These are phyloP conservation scores for Brenthis ino DNA, from an alignment of 2,888 invertebrate species.

Conservation along the genomic window DNA sequence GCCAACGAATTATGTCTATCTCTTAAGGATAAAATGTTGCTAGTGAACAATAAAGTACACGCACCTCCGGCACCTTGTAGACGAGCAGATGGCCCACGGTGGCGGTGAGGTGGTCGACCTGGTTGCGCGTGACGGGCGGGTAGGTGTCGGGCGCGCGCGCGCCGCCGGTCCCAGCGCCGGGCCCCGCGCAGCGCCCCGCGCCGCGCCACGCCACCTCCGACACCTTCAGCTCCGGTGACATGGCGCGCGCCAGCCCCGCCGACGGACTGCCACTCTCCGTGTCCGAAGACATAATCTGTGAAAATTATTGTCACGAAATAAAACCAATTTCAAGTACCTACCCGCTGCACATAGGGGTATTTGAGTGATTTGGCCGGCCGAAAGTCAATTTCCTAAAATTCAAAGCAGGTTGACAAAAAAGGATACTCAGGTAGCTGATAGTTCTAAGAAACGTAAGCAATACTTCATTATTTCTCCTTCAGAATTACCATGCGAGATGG, in stretches of 20 bases:
- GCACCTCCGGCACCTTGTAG: slow-evolving; percentile 90
- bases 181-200: slow-evolving; percentile 85
- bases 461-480: too few relatives aligned
- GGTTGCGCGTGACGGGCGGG: slow-evolving; percentile 90
- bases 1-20: too few relatives aligned
- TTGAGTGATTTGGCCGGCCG: too few relatives aligned
- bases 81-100: slow-evolving; percentile 91
- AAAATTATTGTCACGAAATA: too few relatives aligned
- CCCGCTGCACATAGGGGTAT: too few relatives aligned
- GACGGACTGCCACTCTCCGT: slow-evolving; percentile 84
- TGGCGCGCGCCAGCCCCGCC: slow-evolving; percentile 80
- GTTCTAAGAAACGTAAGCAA: too few relatives aligned
- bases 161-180: slow-evolving; percentile 82
- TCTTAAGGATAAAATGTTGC: too few relatives aligned
- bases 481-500: too few relatives aligned
- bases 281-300: slow-evolving; percentile 73
- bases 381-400: too few relatives aligned
- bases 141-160: slow-evolving; percentile 84
- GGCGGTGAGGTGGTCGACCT: slow-evolving; percentile 92
- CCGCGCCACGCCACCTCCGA: slow-evolving; percentile 86
- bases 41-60: slow-evolving; percentile 38
- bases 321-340: too few relatives aligned
- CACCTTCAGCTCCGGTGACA: slow-evolving; percentile 86
- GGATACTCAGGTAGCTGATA: too few relatives aligned
- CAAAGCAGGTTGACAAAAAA: too few relatives aligned